Base-by-base conservation (phyloP, 37 sponge, comb jelly and placozoan genomes). In the Ianthella basta region DNA sequence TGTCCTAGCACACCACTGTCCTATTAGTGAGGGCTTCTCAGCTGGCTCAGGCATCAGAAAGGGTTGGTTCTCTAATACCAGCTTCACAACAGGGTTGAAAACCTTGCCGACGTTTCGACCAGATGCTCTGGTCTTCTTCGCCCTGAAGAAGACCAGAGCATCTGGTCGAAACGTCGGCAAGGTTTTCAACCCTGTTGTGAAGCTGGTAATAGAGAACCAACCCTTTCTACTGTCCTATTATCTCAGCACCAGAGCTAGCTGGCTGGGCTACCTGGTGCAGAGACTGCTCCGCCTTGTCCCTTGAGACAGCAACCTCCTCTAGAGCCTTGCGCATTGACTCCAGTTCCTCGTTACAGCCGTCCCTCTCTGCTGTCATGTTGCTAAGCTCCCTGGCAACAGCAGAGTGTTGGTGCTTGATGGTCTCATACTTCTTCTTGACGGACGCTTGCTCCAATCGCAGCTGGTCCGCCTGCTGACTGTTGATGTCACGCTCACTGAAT, bases 301-400 rank as follows among this genome's bases (percentile, higher is more conserved):
- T 66, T 4, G 2, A 19, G 68, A 19, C 12, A 33, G 54, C 56
- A 18, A 66, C 23, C 19, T 78, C 78, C 29, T 78, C 70, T 24
- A 78, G 19, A 0, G 66, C 29, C 79, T 75, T 85, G 1, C 59
- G n/a, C 14, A 54, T 56, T 25, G 66, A 41, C 41, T 60, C 23
- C 18, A 60, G 30, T 29, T 85, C 90, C 75, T 83, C 79, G 23
- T 79, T 59, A 13, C 89, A 81, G 59, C 77, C 78, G 34, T 89
- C 93, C 15, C 80, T 83, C 30, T 73, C 25, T 19, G 69, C 74
- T 53, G 61, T 64, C 93, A 92, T 92, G 61, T 64, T 56, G 34
- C 61, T 68, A 12, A 92, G 90, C 72, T 92, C 93, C 82, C 83
- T 92, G 32, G 89, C 93, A 54, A 89, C 93, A 60, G 83, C 82